A percentile compares a stretch with the other conserved stretches of the same genome.
These are phyloP conservation scores for Ypsolopha scabrella DNA, from an alignment of 2,888 invertebrate genomes.

Conservation along the genomic window DNA sequence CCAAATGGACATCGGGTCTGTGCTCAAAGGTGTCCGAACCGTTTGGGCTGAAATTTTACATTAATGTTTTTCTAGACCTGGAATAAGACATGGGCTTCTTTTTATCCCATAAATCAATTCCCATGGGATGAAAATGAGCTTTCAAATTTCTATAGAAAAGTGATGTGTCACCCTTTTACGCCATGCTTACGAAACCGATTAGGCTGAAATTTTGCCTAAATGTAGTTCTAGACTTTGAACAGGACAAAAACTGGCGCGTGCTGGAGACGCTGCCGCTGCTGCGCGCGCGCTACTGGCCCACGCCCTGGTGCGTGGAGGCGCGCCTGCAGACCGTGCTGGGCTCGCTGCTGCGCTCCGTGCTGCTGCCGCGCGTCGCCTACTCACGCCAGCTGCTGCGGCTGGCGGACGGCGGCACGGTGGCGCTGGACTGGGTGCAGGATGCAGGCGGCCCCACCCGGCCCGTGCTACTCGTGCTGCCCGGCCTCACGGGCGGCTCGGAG, in stretches of 20 bases:
- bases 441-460: conserved; percentile 46
- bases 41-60: too few relatives aligned
- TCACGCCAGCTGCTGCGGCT: conserved; percentile 66
- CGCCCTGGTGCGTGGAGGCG: conserved; percentile 85
- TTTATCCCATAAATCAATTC: too few relatives aligned
- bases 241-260: conserved; percentile 69
- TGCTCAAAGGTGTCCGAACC: too few relatives aligned
- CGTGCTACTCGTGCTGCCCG: conserved; percentile 81
- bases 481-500: conserved; percentile 81
- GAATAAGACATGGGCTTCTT: too few relatives aligned
- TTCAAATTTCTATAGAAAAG: too few relatives aligned
- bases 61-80: too few relatives aligned
- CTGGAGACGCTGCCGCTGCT: conserved; percentile 74
- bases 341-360: conserved; percentile 73
- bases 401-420: conserved; percentile 83
- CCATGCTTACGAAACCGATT: too few relatives aligned
- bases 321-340: conserved; percentile 82
- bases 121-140: too few relatives aligned
- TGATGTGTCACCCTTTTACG: too few relatives aligned
- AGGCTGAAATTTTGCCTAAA: too few relatives aligned
- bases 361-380: conserved; percentile 57
- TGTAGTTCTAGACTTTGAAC: too few relatives aligned
- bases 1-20: too few relatives aligned
- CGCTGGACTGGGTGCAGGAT: conserved; percentile 79
- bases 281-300: conserved; percentile 82